phyloP scores from a whole-genome alignment of 2,888 invertebrate genomes.

The Drosophila falleni region DNA sequence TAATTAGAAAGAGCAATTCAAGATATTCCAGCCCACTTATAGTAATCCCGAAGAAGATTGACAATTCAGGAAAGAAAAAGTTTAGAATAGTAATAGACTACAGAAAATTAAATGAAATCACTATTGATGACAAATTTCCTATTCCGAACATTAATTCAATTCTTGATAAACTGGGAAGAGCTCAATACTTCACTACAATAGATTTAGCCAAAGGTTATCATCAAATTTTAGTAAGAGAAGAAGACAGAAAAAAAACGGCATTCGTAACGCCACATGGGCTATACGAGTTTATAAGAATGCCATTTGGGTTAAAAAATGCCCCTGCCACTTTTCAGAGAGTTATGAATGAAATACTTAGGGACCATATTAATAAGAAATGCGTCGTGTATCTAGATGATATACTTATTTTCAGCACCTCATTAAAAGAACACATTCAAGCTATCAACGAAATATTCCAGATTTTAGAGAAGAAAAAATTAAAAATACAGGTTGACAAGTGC shows the following conservation, averaged over 20 bases:
- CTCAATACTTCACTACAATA: neutral
- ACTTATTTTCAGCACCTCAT: neutral
- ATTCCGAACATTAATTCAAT: too few relatives aligned
- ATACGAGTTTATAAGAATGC: neutral
- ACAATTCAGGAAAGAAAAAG: too few relatives aligned
- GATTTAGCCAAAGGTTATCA: neutral
- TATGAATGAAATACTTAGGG: neutral
- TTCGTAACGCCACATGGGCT: neutral
- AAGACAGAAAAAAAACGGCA: neutral
- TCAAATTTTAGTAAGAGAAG: neutral
- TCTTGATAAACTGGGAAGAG: too few relatives aligned
- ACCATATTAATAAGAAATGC: neutral
- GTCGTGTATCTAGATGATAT: neutral
- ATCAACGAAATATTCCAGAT: neutral
- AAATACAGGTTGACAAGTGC: neutral
- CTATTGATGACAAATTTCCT: too few relatives aligned
- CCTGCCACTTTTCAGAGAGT: neutral
- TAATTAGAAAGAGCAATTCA: too few relatives aligned
- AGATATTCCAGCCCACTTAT: too few relatives aligned
- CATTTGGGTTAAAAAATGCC: neutral
- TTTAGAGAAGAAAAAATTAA: neutral
- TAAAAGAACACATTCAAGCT: neutral
- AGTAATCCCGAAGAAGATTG: too few relatives aligned
- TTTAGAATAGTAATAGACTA: too few relatives aligned
- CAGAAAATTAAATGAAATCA: too few relatives aligned